Conservation (phyloP, 2,113 vertebrate species). For the Rallus limicola region DNA sequence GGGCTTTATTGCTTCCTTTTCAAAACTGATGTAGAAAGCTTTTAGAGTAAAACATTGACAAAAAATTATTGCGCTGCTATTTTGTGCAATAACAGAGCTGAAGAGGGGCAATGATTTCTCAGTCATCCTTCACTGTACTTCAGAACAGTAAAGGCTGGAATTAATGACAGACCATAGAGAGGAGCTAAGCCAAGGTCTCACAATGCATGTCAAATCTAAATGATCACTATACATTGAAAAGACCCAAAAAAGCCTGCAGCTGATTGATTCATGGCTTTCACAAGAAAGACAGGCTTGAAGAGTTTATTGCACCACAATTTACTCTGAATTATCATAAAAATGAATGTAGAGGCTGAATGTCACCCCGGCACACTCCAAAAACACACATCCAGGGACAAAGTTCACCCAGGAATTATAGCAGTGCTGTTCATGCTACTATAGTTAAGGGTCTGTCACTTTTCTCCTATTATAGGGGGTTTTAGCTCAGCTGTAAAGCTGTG, state of each 20-base stretch:
- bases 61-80: conserved; percentile 94
- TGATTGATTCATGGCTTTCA: conserved; percentile 94
- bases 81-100: conserved; percentile 92
- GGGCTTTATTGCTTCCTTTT: conserved; percentile 99
- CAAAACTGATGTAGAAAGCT: conserved; percentile 94
- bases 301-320: conserved; percentile 89
- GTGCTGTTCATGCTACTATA: conserved; percentile 43
- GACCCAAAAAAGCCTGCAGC: conserved; percentile 84
- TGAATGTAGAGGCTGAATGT: conserved; percentile 81
- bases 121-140: conserved; percentile 97
- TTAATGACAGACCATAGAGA: conserved; percentile 90
- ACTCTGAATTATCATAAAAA: conserved; percentile 87
- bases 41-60: conserved; percentile 98
- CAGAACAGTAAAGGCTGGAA: conserved; percentile 90
- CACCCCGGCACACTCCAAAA: conserved; percentile 79
- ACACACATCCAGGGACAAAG: conserved; percentile 79
- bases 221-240: conserved; percentile 87
- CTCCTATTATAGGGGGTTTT: conserved; percentile 41
- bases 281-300: conserved; percentile 87
- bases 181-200: conserved; percentile 87
- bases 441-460: conserved; percentile 56
- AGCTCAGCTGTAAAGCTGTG: conserved; percentile 48
- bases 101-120: conserved; percentile 92
- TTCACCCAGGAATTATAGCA: conserved; percentile 69
- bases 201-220: conserved; percentile 94